Conservation (phyloP, 2,888 invertebrate genomes). For the Ormyrus rosae region DNA sequence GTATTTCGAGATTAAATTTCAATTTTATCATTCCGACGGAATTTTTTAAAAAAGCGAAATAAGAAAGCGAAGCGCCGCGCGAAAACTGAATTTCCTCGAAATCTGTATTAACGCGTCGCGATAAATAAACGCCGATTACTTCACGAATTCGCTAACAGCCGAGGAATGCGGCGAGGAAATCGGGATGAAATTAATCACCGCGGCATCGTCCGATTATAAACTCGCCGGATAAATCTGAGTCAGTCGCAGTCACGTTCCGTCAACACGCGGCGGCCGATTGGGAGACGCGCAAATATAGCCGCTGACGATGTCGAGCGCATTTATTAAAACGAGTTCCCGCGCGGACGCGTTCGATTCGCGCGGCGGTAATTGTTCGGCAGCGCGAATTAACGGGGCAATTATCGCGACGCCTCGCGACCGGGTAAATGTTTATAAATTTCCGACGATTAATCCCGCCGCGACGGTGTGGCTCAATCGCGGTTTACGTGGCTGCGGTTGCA, state of each 20-base stretch:
- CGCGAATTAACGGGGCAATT: constrained; percentile 5
- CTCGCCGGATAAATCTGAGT: constrained; percentile 27
- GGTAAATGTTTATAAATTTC: constrained; percentile 12
- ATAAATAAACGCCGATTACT: background rate
- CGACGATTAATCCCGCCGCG: constrained; percentile 2
- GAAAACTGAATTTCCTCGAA: too few relatives aligned
- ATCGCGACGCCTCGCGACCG: constrained; percentile 11
- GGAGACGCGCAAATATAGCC: constrained; percentile 39
- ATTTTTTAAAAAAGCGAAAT: background rate
- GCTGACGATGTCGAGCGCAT: constrained; percentile 11
- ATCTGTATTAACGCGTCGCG: too few relatives aligned
- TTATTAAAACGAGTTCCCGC: constrained; percentile 44
- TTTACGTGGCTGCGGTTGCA: background rate
- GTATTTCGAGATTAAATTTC: background rate
- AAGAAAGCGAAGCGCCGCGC: background rate
- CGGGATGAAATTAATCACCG: background rate
- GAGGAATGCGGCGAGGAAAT: constrained; percentile 25
- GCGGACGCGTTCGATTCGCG: constrained; percentile 3
- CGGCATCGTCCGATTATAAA: background rate
- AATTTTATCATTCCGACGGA: background rate
- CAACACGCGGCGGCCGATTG: constrained; percentile 7
- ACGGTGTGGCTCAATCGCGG: background rate
- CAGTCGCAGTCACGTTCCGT: constrained; percentile 30
- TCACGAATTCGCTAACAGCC: constrained; percentile 28
- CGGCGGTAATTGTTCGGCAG: constrained; percentile 18